Conservation (phyloP, 2,888 invertebrate genomes). For the Rosalia funebris region DNA sequence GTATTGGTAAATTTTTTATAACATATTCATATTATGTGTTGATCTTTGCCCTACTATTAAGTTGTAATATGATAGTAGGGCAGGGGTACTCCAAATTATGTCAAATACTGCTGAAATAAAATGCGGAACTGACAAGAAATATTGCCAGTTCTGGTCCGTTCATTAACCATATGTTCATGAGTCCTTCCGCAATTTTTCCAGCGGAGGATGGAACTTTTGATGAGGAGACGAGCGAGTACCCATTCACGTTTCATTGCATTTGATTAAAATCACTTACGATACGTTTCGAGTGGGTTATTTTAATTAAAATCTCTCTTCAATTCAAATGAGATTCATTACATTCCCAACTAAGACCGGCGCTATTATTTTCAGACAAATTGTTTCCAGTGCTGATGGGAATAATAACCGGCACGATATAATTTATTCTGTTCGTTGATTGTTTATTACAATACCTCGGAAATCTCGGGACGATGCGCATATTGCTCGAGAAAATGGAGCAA, state of each 20-base stretch:
- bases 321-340: constrained; percentile 18
- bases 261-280: background rate
- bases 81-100: too few relatives aligned
- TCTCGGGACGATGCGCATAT: constrained; percentile 1
- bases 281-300: constrained; percentile 17
- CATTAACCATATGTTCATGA: background rate
- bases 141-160: too few relatives aligned
- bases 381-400: background rate
- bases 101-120: too few relatives aligned
- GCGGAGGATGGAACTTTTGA: background rate
- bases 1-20: too few relatives aligned
- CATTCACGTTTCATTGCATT: background rate
- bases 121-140: too few relatives aligned
- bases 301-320: constrained; percentile 13
- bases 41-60: too few relatives aligned
- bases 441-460: constrained; percentile 9
- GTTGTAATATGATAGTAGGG: too few relatives aligned
- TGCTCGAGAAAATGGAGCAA: constrained; percentile 15
- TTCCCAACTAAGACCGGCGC: constrained; percentile 1
- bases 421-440: constrained; percentile 11
- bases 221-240: background rate
- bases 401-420: constrained; percentile 3
- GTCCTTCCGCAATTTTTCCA: background rate
- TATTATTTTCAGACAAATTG: constrained; percentile 2
- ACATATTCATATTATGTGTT: too few relatives aligned